A percentile compares a stretch with the other conserved stretches of the same genome.
Evolutionary conservation across 1,140 invertebrate species (phyloP).

Genomic region (Bactericera cockerelli): DNA sequence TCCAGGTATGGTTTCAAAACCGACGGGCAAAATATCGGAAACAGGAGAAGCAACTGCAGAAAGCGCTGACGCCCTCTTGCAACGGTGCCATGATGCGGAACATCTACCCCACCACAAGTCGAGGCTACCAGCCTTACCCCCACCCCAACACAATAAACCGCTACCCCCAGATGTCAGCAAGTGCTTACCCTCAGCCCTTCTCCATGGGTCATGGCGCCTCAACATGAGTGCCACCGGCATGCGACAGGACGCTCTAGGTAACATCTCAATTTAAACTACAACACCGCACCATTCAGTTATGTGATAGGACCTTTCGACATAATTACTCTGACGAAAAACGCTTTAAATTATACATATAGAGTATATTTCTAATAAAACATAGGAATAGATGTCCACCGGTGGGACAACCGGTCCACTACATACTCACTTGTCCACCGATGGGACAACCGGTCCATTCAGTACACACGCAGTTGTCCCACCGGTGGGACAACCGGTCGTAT

Average conservation of each 20-base stretch:
- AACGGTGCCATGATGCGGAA: slow-evolving; percentile 95
- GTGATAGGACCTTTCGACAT: too few relatives aligned
- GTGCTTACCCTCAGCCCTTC: slow-evolving; percentile 84
- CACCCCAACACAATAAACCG: slow-evolving; percentile 73
- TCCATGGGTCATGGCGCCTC: slow-evolving; percentile 72
- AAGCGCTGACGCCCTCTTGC: slow-evolving; percentile 79
- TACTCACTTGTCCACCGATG: too few relatives aligned
- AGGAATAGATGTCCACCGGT: too few relatives aligned
- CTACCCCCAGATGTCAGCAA: slow-evolving; percentile 86
- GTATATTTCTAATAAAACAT: too few relatives aligned
- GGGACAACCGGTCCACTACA: too few relatives aligned
- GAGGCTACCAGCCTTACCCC: slow-evolving; percentile 84
- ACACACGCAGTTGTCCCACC: too few relatives aligned
- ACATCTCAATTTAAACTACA: too few relatives aligned
- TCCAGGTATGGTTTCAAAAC: slow-evolving; percentile 94
- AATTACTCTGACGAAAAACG: too few relatives aligned
- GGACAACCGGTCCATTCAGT: too few relatives aligned
- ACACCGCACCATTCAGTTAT: too few relatives aligned
- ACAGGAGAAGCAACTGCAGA: slow-evolving; percentile 95
- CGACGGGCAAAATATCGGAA: slow-evolving; percentile 93
- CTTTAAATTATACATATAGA: too few relatives aligned
- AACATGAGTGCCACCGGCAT: slow-evolving; percentile 74
- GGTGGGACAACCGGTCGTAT: too few relatives aligned
- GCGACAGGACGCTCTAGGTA: slow-evolving; percentile 81
- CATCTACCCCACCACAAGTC: slow-evolving; percentile 75